Evolutionary conservation across 2,888 invertebrate species (phyloP), one percentile per base, ranked within the genome.

Genomic region (Erebia ligea): DNA sequence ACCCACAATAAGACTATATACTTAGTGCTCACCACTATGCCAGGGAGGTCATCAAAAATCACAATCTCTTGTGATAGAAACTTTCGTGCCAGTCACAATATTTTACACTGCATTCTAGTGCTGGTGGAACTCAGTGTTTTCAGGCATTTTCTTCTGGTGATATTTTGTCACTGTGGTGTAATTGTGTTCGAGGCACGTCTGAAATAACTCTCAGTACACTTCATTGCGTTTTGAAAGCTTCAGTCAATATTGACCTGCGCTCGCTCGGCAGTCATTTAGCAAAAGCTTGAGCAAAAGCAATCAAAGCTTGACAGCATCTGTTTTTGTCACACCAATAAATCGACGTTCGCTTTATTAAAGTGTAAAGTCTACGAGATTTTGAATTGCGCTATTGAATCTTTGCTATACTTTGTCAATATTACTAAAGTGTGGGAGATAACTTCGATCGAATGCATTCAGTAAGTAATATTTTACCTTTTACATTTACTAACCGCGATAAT

Each of bases 281-380:
- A 42, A 61, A 61, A 61, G 61, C 61, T 61, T 61, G 11, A 42
- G 61, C 17, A 42, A 61, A 61, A 61, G 61, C 61, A 61, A 61
- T 61, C 61, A 42, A 40, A 42, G 42, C 42, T 11, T 42, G 42
- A 6, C 61, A 42, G 19, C 61, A 42, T 42, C 61, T 61, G 61
- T 19, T 61, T 61, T 61, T 61, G 61, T 61, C 61, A 10, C 54
- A 61, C 61, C 42, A 61, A 61, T 42, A 19, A 61, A 61, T 61
- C 61, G 17, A 61, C 42, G 17, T 19, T 61, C 42, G 17, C 61
- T 42, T 61, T 61, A 61, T 61, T 61, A 45, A 19, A 42, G 17
- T 54, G 54, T 54, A 17, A 54, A 17, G 61, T 59, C 17, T 17
- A n/a, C 59, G 19, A 17, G 42, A 59, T 21, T 21, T 21, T 19